These are phyloP conservation scores for Callipepla squamata DNA, from an alignment of 2,113 vertebrate genomes.

Conservation along the genomic window DNA sequence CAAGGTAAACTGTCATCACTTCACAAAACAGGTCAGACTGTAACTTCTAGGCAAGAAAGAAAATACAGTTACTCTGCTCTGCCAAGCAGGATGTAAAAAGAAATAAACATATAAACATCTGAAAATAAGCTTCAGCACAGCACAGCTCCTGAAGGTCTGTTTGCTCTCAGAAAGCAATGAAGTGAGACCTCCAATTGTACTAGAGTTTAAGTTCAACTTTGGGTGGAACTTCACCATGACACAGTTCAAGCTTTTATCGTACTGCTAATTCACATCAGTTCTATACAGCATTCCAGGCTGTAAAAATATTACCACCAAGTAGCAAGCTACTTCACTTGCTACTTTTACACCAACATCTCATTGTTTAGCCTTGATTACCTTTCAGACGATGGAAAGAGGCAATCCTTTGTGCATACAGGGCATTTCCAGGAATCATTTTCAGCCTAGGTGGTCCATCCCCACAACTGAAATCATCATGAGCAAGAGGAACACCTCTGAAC, in stretches of 20 bases:
- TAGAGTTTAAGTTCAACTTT: neutral
- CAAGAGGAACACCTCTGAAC: constrained; percentile 65
- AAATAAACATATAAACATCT: neutral
- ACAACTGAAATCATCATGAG: constrained; percentile 74
- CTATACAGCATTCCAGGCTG: neutral
- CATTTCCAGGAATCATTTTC: constrained; percentile 77
- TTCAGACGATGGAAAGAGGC: fast-evolving
- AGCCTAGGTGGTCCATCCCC: constrained; percentile 79
- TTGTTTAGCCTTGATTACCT: neutral
- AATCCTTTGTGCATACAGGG: constrained; percentile 70
- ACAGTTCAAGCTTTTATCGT: neutral
- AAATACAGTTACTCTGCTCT: neutral
- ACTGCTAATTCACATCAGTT: neutral
- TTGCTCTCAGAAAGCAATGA: neutral
- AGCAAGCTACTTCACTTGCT: neutral
- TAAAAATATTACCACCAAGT: neutral
- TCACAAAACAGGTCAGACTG: neutral
- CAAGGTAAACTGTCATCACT: neutral
- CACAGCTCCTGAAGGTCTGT: neutral
- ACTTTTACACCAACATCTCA: neutral
- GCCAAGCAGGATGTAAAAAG: neutral
- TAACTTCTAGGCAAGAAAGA: neutral
- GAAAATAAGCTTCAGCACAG: neutral
- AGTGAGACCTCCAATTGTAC: neutral
- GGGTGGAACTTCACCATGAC: neutral